A percentile compares a stretch with the other conserved stretches of the same genome.
Conservation (phyloP, 2,888 invertebrate genomes). For the Aricia artaxerxes region DNA sequence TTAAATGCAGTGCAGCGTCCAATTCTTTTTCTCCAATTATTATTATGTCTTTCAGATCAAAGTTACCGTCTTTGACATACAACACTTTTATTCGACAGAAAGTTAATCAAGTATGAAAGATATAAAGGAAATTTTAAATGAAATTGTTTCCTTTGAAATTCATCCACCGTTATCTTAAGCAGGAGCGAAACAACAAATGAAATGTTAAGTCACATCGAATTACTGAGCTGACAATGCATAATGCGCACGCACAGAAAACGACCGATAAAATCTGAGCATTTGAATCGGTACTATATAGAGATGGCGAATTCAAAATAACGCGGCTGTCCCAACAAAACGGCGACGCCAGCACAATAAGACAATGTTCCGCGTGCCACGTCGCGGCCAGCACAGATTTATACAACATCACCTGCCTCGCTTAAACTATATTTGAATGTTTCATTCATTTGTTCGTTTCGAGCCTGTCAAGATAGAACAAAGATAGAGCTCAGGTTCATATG, state of each 20-base stretch:
- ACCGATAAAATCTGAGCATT: constrained; percentile 38
- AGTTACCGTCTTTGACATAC: background rate
- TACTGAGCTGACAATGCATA: constrained; percentile 34
- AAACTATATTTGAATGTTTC: constrained; percentile 43
- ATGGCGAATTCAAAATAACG: constrained; percentile 69
- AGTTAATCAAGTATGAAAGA: background rate
- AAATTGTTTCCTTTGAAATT: background rate
- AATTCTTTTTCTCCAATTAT: no score
- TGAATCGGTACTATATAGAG: constrained; percentile 52
- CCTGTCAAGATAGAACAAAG: background rate
- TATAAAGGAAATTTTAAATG: background rate
- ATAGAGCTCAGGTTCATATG: background rate
- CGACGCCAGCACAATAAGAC: constrained; percentile 67
- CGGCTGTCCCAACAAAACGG: constrained; percentile 58
- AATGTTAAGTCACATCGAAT: constrained; percentile 32
- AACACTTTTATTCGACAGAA: background rate
- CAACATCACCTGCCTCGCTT: constrained; percentile 60
- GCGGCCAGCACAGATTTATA: constrained; percentile 66
- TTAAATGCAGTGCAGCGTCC: no score
- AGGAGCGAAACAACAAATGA: constrained; percentile 20
- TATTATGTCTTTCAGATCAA: background rate
- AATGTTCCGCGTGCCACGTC: constrained; percentile 71
- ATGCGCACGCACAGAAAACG: constrained; percentile 32
- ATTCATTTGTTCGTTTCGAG: constrained; percentile 42
- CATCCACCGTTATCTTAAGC: constrained; percentile 35